phyloP scores from a whole-genome alignment of 2,888 invertebrate genomes.

The Meteorus cinctellus region DNA sequence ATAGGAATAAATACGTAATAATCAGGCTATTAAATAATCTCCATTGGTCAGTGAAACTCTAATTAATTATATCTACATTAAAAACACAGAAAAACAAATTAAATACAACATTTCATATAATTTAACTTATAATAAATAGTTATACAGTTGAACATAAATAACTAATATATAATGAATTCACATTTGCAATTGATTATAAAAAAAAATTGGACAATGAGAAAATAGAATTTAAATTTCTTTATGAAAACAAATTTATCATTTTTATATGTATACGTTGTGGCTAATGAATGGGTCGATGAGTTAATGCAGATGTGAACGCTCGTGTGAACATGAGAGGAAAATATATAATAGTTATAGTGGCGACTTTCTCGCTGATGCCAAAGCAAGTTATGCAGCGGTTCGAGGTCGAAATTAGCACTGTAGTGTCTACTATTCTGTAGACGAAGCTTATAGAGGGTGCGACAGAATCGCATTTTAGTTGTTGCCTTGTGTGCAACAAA shows the following conservation, averaged over 20 bases:
- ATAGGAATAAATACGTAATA: constrained; percentile 37
- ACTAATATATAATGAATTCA: background rate
- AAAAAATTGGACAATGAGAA: too few species aligned
- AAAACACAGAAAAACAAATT: background rate
- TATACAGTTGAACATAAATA: background rate
- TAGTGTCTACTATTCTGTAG: background rate
- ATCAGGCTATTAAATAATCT: constrained; percentile 37
- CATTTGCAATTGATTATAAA: too few species aligned
- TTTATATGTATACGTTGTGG: too few species aligned
- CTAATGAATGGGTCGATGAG: constrained; percentile 22
- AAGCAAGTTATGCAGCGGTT: constrained; percentile 21
- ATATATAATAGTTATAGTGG: constrained; percentile 4
- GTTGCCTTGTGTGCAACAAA: constrained; percentile 19
- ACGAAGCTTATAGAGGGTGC: background rate
- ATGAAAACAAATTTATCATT: too few species aligned
- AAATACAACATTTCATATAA: background rate
- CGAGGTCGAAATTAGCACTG: constrained; percentile 34
- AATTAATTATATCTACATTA: constrained; percentile 23
- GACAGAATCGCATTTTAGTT: background rate
- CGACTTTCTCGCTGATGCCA: constrained; percentile 18
- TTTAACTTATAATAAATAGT: background rate
- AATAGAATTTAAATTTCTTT: background rate
- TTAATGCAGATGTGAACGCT: constrained; percentile 23
- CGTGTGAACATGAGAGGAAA: constrained; percentile 5
- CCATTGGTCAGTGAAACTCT: constrained; percentile 17